Conservation (phyloP, 2,113 vertebrate genomes). For the Anolis sagrei region DNA sequence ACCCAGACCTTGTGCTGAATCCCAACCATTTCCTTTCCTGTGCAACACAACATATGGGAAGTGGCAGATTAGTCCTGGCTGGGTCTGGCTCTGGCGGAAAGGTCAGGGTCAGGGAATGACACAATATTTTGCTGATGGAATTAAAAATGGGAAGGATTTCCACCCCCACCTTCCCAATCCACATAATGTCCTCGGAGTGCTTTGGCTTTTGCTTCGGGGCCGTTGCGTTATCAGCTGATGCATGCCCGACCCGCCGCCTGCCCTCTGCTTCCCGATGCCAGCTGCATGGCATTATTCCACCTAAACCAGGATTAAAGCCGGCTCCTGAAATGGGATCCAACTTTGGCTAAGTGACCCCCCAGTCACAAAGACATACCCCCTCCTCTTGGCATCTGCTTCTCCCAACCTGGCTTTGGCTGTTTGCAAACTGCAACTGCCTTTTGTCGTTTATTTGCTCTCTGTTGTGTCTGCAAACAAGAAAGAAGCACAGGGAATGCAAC, state of each 20-base stretch:
- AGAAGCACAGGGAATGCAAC: no score
- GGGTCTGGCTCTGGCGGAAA: slow-evolving; percentile 37
- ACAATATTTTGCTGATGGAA: slow-evolving; percentile 67
- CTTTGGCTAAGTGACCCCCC: slow-evolving; percentile 32
- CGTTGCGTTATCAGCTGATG: slow-evolving; percentile 59
- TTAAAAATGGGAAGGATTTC: slow-evolving; percentile 65
- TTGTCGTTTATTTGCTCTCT: no score
- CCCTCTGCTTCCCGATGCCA: slow-evolving; percentile 50
- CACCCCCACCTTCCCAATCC: slow-evolving; percentile 48
- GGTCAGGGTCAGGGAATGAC: background rate
- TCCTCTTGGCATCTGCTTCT: slow-evolving; percentile 28
- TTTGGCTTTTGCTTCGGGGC: slow-evolving; percentile 58
- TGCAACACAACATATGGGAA: slow-evolving; percentile 56
- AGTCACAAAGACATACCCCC: no score
- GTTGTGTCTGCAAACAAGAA: no score
- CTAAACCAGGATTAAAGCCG: slow-evolving; percentile 61
- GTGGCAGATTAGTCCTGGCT: slow-evolving; percentile 51
- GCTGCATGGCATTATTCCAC: slow-evolving; percentile 54
- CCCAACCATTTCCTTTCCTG: slow-evolving; percentile 36
- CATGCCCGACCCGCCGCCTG: slow-evolving; percentile 42
- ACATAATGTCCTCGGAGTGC: slow-evolving; percentile 52
- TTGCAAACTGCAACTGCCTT: slow-evolving; percentile 6
- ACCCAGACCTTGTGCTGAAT: background rate
- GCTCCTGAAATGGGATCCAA: slow-evolving; percentile 50
- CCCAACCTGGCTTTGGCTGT: slow-evolving; percentile 34